A percentile compares a stretch with the other conserved stretches of the same genome.
These are phyloP conservation scores for Embidobia sp. DNA, from an alignment of 2,888 invertebrate species.

Conservation along the genomic window DNA sequence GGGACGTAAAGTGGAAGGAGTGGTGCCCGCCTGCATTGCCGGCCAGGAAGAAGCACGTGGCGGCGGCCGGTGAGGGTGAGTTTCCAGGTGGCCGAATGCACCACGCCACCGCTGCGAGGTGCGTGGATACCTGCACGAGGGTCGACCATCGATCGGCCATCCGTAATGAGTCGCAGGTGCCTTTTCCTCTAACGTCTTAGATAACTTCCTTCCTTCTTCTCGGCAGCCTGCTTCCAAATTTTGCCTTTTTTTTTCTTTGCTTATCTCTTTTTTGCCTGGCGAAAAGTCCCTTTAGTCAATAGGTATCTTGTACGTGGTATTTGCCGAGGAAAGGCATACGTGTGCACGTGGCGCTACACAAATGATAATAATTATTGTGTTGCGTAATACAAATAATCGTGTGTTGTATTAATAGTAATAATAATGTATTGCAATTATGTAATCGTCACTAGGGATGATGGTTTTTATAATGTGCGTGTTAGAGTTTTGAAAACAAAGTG, in stretches of 20 bases:
- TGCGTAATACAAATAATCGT: no score
- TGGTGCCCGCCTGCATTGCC: slow-evolving; percentile 79
- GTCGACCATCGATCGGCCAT: slow-evolving; percentile 71
- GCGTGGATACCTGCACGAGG: slow-evolving; percentile 66
- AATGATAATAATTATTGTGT: no score
- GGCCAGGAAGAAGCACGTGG: slow-evolving; percentile 80
- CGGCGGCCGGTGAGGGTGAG: slow-evolving; percentile 72
- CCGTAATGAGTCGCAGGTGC: slow-evolving; percentile 75
- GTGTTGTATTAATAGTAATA: no score
- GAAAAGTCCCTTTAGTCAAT: no score
- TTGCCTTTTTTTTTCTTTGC: slow-evolving; percentile 13
- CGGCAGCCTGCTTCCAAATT: slow-evolving; percentile 46
- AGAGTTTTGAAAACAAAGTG: no score
- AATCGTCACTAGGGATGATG: no score
- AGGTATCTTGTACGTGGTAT: no score
- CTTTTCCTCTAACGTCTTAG: slow-evolving; percentile 63
- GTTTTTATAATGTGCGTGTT: no score
- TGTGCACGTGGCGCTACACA: no score
- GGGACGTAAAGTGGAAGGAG: no score
- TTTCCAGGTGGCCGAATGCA: slow-evolving; percentile 72
- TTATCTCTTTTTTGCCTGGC: slow-evolving; percentile 6
- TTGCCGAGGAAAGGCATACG: no score
- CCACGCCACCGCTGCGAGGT: slow-evolving; percentile 52
- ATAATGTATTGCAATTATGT: no score
- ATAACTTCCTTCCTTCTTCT: slow-evolving; percentile 62